Percentiles rank a stretch among this genome's conserved stretches.
phyloP scores from a whole-genome alignment of 1,140 invertebrate genomes.

The Hyposmocoma kahamanoa region DNA sequence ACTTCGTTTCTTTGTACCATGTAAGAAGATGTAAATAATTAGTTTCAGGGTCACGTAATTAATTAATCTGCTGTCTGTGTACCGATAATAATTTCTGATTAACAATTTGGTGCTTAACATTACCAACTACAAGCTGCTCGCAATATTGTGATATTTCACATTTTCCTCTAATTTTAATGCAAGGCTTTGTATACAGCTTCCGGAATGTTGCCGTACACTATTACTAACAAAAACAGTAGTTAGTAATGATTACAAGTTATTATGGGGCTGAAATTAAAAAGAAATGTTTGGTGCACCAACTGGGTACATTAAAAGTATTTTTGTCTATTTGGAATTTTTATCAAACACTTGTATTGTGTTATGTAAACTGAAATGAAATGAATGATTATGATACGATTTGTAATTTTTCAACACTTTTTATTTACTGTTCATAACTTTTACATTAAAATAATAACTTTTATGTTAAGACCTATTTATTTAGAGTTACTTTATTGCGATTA shows the following conservation, averaged over 20 bases:
- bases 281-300: constrained; percentile 50
- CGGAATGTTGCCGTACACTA: constrained; percentile 65
- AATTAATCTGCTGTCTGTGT: constrained; percentile 19
- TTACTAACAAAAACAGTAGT: constrained; percentile 61
- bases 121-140: constrained; percentile 38
- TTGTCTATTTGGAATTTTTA: constrained; percentile 5
- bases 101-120: constrained; percentile 59
- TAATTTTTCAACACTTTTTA: constrained; percentile 16
- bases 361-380: constrained; percentile 8
- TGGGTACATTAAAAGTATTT: constrained; percentile 7
- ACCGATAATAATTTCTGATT: constrained; percentile 33
- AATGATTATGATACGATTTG: constrained; percentile 1
- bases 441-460: constrained; percentile 36
- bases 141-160: constrained; percentile 50
- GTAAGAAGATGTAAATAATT: constrained; percentile 37
- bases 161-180: constrained; percentile 44
- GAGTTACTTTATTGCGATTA: constrained; percentile 40
- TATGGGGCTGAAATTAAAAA: constrained; percentile 12
- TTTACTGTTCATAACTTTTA: constrained; percentile 29
- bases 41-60: constrained; percentile 33
- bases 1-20: neutral
- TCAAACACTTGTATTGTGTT: neutral
- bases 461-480: constrained; percentile 62
- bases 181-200: constrained; percentile 71
- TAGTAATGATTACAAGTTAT: constrained; percentile 15